phyloP scores from a whole-genome alignment of 2,113 vertebrate genomes.

The Grantiella picta region DNA sequence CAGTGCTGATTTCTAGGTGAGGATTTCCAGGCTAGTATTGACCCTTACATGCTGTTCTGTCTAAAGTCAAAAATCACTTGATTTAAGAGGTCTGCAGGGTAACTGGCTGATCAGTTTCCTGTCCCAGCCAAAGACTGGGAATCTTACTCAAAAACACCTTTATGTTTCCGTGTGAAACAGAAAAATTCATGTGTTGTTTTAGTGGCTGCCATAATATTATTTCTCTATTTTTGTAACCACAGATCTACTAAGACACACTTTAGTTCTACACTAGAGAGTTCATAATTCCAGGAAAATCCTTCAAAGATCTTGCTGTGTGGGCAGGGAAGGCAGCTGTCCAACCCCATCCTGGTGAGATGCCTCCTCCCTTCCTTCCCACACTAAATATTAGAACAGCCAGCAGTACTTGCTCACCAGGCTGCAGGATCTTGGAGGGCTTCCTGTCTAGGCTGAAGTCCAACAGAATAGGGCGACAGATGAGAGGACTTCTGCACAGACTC shows the following conservation, averaged over 20 bases:
- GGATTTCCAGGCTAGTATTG: neutral
- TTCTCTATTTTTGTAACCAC: neutral
- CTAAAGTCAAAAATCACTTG: neutral
- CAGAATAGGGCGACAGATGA: constrained; percentile 53
- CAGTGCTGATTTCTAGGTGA: neutral
- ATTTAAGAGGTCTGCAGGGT: neutral
- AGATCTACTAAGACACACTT: neutral
- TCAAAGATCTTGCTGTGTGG: neutral
- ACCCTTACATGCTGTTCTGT: neutral
- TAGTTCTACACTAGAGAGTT: neutral
- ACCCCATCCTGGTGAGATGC: neutral
- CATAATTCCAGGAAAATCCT: neutral
- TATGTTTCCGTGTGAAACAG: neutral
- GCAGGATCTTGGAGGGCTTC: constrained; percentile 39
- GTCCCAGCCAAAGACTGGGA: neutral
- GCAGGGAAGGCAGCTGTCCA: neutral
- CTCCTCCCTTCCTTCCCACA: neutral
- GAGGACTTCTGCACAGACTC: constrained; percentile 55
- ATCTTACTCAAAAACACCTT: neutral
- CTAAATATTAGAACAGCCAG: neutral
- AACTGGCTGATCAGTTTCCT: neutral
- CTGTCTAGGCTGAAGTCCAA: constrained; percentile 56
- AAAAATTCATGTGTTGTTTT: neutral
- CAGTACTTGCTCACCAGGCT: constrained; percentile 36
- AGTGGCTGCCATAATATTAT: neutral